Evolutionary conservation across 2,888 invertebrate genomes (phyloP).

Genomic region (Spisula subtruncata): DNA sequence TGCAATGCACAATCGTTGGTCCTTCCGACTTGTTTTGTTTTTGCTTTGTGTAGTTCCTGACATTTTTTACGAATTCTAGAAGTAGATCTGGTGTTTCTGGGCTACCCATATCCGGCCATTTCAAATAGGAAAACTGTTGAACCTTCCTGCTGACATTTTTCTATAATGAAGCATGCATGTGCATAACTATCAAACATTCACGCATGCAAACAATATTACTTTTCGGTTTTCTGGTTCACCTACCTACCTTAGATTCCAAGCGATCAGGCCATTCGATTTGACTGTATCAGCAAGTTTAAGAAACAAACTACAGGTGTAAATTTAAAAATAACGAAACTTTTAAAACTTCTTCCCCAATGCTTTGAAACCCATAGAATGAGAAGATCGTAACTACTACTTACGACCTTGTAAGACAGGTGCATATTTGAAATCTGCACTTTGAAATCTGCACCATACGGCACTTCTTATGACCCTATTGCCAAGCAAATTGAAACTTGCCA

Average conservation of each 20-base stretch:
- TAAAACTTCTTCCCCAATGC: no score
- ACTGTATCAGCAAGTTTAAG: no score
- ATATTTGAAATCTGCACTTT: no score
- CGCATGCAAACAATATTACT: background rate
- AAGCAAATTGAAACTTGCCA: no score
- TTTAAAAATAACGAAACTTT: no score
- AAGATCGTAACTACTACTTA: no score
- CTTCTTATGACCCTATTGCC: no score
- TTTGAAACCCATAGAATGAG: no score
- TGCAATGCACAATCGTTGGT: constrained; percentile 92
- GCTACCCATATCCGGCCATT: constrained; percentile 93
- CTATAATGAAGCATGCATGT: constrained; percentile 30
- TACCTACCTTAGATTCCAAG: background rate
- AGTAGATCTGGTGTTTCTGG: constrained; percentile 90
- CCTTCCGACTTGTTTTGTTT: constrained; percentile 78
- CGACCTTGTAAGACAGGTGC: no score
- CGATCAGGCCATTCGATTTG: no score
- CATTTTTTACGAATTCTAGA: constrained; percentile 90
- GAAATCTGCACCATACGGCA: no score
- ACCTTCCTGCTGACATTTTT: constrained; percentile 87
- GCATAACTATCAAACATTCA: background rate
- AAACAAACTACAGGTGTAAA: no score
- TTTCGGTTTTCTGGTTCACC: background rate
- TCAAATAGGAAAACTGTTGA: constrained; percentile 91
- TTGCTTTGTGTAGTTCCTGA: constrained; percentile 87